These are phyloP conservation scores for Podotricha telesiphe DNA, from an alignment of 2,888 invertebrate genomes.

Conservation along the genomic window DNA sequence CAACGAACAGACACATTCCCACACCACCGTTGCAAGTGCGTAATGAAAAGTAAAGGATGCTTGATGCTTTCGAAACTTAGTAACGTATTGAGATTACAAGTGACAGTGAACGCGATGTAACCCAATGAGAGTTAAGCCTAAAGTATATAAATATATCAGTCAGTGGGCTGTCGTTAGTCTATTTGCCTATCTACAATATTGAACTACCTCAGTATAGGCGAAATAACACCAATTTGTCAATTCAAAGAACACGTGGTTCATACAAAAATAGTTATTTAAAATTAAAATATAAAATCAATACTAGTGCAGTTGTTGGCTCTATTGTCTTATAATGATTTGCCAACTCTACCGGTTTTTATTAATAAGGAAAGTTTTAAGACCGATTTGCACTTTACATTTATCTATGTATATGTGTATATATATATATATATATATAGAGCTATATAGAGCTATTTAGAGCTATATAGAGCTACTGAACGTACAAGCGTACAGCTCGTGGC, in stretches of 20 bases:
- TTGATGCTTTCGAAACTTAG: not conserved
- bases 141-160: slow-evolving; percentile 79
- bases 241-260: slow-evolving; percentile 24
- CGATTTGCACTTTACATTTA: too few relatives aligned
- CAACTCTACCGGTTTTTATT: too few relatives aligned
- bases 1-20: slow-evolving; percentile 12
- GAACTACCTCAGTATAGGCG: slow-evolving; percentile 37
- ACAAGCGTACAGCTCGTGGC: not conserved
- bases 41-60: not conserved
- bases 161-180: slow-evolving; percentile 68
- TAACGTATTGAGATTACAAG: slow-evolving; percentile 24
- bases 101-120: slow-evolving; percentile 41
- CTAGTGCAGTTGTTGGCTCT: not conserved
- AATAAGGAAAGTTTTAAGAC: too few relatives aligned
- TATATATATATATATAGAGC: too few relatives aligned
- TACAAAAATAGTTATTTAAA: not conserved
- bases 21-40: not conserved
- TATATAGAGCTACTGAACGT: not conserved
- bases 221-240: not conserved
- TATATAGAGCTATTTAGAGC: too few relatives aligned
- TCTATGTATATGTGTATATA: too few relatives aligned
- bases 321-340: not conserved
- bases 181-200: slow-evolving; percentile 61
- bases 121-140: slow-evolving; percentile 69
- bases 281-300: not conserved